Conservation (phyloP, 2,888 invertebrate species). For the Octonoba sinensis region DNA sequence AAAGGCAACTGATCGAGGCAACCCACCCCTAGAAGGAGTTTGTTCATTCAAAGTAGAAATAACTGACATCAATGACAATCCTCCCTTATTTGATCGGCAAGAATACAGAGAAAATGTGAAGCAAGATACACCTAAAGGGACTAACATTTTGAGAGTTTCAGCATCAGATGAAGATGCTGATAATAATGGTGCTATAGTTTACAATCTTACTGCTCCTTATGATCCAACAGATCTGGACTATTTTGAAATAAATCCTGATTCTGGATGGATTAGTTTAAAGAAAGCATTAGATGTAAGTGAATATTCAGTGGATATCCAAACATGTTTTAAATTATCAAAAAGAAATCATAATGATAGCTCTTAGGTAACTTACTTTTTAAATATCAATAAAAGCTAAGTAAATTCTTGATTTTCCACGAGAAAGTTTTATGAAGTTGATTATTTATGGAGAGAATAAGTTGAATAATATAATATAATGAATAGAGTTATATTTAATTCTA, state of each 20-base stretch:
- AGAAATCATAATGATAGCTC: no score
- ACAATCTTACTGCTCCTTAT: slow-evolving; percentile 88
- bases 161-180: slow-evolving; percentile 98
- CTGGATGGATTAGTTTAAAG: slow-evolving; percentile 96
- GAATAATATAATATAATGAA: no score
- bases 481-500: no score
- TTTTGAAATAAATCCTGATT: slow-evolving; percentile 96
- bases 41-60: slow-evolving; percentile 99
- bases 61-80: slow-evolving; percentile 97
- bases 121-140: slow-evolving; percentile 95
- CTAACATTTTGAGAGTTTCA: slow-evolving; percentile 92
- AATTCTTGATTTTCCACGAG: no score
- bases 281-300: slow-evolving; percentile 97
- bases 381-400: no score
- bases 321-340: background rate
- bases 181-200: slow-evolving; percentile 94
- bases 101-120: slow-evolving; percentile 97
- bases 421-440: no score
- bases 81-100: slow-evolving; percentile 94
- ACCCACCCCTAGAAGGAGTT: slow-evolving; percentile 95
- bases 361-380: no score
- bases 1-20: slow-evolving; percentile 98
- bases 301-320: background rate
- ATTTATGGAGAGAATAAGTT: no score
- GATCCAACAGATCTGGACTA: slow-evolving; percentile 92